phyloP scores from a whole-genome alignment of 2,113 vertebrate species.

The Myocastor coypus region DNA sequence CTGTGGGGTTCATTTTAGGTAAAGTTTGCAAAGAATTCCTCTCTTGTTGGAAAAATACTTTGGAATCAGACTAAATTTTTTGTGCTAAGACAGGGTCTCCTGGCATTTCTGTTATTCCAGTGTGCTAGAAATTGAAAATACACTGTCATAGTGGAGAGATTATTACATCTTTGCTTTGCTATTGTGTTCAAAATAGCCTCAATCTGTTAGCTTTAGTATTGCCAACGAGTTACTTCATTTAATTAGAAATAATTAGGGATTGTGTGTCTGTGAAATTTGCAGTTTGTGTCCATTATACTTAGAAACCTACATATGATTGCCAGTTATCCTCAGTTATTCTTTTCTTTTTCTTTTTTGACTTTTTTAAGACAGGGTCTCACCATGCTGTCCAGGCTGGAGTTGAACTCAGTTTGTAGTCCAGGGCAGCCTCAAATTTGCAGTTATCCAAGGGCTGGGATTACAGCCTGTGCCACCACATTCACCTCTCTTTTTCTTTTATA shows the following conservation, averaged over 20 bases:
- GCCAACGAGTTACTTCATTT: background rate
- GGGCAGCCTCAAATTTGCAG: too few relatives aligned
- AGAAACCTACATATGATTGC: background rate
- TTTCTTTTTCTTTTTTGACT: background rate
- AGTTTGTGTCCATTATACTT: background rate
- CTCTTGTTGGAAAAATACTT: background rate
- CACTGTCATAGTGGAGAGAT: background rate
- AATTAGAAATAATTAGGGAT: background rate
- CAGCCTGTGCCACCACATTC: too few relatives aligned
- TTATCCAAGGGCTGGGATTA: too few relatives aligned
- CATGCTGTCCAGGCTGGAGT: too few relatives aligned
- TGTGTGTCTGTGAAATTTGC: background rate
- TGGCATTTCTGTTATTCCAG: background rate
- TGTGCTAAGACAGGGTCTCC: slow-evolving; percentile 5
- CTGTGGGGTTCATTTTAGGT: slow-evolving; percentile 28
- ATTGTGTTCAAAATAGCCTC: background rate
- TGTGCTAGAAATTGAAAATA: background rate
- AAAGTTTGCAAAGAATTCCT: slow-evolving; percentile 45
- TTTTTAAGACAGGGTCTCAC: too few relatives aligned
- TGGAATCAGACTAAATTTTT: background rate
- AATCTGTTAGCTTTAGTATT: background rate
- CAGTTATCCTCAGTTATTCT: background rate
- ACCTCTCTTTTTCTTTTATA: background rate
- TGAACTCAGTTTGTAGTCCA: too few relatives aligned
- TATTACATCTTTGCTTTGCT: background rate